Conservation (phyloP, 2,888 invertebrate species). For the Dysmachus trigonus region DNA sequence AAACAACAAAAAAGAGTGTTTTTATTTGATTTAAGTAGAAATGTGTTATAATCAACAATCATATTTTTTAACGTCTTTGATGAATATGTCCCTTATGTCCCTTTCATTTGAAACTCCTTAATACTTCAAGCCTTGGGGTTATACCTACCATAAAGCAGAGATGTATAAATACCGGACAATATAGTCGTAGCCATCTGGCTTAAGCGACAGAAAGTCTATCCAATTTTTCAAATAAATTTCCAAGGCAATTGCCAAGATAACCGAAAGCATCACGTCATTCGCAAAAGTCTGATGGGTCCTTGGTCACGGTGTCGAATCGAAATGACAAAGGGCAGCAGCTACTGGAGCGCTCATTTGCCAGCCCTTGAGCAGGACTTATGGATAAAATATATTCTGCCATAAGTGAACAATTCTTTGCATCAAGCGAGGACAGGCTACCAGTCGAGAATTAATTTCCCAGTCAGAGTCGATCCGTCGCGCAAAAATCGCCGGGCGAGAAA, state of each 20-base stretch:
- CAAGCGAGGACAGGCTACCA: background rate
- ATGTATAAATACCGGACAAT: background rate
- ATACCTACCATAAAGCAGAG: background rate
- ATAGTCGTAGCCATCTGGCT: background rate
- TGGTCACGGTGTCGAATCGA: background rate
- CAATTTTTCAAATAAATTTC: background rate
- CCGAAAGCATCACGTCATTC: background rate
- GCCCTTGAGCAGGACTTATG: background rate
- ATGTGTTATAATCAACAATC: too few species aligned
- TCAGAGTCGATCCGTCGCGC: background rate
- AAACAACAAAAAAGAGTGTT: too few species aligned
- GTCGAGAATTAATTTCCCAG: conserved; percentile 4
- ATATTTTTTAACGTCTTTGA: too few species aligned
- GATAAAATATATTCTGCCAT: background rate
- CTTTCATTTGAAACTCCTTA: too few species aligned
- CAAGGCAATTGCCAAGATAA: background rate
- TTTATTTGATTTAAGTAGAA: too few species aligned
- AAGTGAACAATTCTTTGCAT: conserved; percentile 21
- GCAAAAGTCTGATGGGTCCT: background rate
- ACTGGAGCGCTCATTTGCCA: background rate
- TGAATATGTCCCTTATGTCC: too few species aligned
- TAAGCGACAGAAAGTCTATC: background rate
- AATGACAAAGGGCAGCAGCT: background rate
- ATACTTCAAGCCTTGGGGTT: too few species aligned
- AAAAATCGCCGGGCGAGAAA: background rate